These are phyloP conservation scores for Ptychodera flava DNA, from an alignment of 35 echinoderm and acorn worm genomes.

Conservation along the genomic window DNA sequence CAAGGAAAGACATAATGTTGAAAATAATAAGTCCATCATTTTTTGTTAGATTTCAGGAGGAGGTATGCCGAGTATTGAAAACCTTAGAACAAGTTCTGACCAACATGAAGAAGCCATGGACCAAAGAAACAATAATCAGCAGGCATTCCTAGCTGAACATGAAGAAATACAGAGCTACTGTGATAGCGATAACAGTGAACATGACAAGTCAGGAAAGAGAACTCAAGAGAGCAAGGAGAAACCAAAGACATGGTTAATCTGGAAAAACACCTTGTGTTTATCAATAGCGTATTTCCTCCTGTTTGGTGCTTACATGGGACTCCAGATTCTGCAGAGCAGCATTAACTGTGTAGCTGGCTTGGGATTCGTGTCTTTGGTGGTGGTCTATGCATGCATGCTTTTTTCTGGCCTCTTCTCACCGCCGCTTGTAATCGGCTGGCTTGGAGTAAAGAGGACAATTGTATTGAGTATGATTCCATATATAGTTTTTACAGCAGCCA, in stretches of 20 bases:
- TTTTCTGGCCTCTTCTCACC: neutral
- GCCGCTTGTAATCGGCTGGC: neutral
- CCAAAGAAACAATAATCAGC: neutral
- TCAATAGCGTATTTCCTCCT: neutral
- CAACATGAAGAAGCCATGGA: no score
- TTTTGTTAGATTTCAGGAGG: no score
- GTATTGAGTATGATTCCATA: neutral
- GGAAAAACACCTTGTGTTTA: neutral
- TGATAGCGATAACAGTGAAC: neutral
- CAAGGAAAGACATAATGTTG: no score
- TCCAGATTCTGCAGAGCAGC: neutral
- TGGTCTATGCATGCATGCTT: neutral
- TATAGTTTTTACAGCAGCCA: neutral
- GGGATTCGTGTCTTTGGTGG: neutral
- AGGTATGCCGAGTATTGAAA: no score
- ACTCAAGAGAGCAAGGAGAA: neutral
- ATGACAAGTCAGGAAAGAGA: neutral
- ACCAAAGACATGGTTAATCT: neutral
- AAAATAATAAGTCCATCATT: no score
- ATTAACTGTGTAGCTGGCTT: neutral
- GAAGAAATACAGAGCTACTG: neutral
- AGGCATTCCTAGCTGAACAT: neutral
- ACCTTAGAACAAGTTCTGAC: no score
- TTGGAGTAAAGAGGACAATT: neutral
- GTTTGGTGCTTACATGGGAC: neutral